Evolutionary conservation across 2,113 vertebrate species (phyloP).

Genomic region (Lophochroa leadbeateri): DNA sequence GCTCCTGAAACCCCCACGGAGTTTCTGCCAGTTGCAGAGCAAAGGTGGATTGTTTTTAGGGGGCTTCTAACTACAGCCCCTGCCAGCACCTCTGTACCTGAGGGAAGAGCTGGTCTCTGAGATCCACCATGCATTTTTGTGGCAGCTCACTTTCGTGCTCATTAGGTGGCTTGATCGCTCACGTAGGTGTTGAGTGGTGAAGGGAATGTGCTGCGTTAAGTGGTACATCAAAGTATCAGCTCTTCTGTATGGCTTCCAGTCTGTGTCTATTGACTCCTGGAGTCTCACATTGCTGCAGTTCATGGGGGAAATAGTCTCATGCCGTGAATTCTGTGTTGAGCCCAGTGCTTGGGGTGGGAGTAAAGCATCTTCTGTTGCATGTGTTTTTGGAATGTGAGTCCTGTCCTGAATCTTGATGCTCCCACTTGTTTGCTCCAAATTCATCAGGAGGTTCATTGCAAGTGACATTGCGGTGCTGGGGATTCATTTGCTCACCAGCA

Average conservation of each 20-base stretch:
- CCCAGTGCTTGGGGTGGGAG: neutral
- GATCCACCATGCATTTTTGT: rapidly evolving
- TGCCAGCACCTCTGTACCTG: neutral
- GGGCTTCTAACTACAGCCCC: neutral
- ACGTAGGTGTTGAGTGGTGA: rapidly evolving
- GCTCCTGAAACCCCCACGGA: neutral
- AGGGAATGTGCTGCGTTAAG: rapidly evolving
- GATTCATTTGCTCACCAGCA: neutral
- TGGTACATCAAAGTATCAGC: neutral
- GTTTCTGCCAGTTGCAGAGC: neutral
- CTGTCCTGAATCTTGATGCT: neutral
- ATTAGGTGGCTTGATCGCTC: neutral
- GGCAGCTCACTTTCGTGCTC: neutral
- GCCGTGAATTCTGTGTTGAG: rapidly evolving
- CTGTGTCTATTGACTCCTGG: rapidly evolving
- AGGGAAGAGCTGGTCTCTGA: neutral
- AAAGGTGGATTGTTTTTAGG: neutral
- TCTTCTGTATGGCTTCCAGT: neutral
- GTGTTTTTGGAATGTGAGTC: neutral
- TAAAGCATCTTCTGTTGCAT: neutral
- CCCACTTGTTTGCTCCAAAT: rapidly evolving
- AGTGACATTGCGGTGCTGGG: neutral
- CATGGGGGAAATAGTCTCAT: rapidly evolving
- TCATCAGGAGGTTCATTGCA: neutral
- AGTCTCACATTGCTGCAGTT: neutral